Percentiles rank a stretch among this genome's conserved stretches.
Evolutionary conservation across 2,888 invertebrate species (phyloP).

Genomic region (Orgyia antiqua): DNA sequence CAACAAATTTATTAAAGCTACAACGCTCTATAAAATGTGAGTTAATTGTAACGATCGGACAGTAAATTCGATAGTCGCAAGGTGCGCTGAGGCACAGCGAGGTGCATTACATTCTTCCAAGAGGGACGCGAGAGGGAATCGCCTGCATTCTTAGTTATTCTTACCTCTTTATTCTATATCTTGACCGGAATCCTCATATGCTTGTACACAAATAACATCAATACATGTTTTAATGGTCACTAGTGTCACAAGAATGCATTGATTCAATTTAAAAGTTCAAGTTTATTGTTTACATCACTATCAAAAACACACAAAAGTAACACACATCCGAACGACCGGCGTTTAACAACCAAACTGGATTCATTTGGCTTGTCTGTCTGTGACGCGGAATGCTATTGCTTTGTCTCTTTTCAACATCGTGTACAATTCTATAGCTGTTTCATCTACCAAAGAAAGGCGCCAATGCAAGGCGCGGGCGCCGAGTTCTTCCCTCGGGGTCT

Average conservation of each 20-base stretch:
- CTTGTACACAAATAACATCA: slow-evolving; percentile 29
- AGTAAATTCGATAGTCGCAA: slow-evolving; percentile 54
- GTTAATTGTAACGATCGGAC: slow-evolving; percentile 31
- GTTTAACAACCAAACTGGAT: slow-evolving; percentile 70
- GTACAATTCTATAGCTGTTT: slow-evolving; percentile 30
- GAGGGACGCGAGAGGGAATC: slow-evolving; percentile 70
- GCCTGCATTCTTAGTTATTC: slow-evolving; percentile 68
- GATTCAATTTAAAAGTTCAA: slow-evolving; percentile 39
- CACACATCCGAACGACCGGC: slow-evolving; percentile 55
- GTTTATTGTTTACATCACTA: slow-evolving; percentile 69
- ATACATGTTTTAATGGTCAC: slow-evolving; percentile 50
- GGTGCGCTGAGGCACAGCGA: slow-evolving; percentile 65
- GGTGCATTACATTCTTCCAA: slow-evolving; percentile 69
- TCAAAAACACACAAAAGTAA: slow-evolving; percentile 35
- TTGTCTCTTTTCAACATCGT: slow-evolving; percentile 43
- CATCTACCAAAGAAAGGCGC: slow-evolving; percentile 68
- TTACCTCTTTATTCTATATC: slow-evolving; percentile 52
- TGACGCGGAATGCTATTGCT: slow-evolving; percentile 65
- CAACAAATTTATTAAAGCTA: slow-evolving; percentile 3
- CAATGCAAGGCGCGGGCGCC: slow-evolving; percentile 69
- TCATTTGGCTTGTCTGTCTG: slow-evolving; percentile 54
- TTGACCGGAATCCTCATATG: slow-evolving; percentile 27
- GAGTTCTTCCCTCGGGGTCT: slow-evolving; percentile 68
- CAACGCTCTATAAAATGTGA: background rate
- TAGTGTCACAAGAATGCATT: slow-evolving; percentile 38